phyloP scores from a whole-genome alignment of 1,140 invertebrate genomes.

The Drosophila sp. region DNA sequence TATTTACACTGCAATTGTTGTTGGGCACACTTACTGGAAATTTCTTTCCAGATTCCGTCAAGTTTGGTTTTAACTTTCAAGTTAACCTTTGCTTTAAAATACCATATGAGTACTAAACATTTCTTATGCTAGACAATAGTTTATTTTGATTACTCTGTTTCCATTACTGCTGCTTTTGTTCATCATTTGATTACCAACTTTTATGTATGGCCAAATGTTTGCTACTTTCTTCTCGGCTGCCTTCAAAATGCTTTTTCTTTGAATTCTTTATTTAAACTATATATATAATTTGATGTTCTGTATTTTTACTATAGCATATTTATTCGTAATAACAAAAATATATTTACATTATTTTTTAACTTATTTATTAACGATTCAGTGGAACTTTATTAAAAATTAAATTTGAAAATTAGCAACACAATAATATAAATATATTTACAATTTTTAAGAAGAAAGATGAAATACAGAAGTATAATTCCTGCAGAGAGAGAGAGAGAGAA shows the following conservation, averaged over 20 bases:
- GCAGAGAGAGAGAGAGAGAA: not conserved
- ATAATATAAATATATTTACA: constrained; percentile 18
- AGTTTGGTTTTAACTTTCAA: constrained; percentile 29
- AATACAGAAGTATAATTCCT: not conserved
- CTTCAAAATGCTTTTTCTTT: not conserved
- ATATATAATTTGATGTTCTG: constrained; percentile 35
- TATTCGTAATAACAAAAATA: constrained; percentile 58
- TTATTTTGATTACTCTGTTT: constrained; percentile 76
- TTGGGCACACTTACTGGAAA: constrained; percentile 9
- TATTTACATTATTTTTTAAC: constrained; percentile 67
- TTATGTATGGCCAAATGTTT: constrained; percentile 27
- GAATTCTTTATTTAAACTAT: constrained; percentile 6
- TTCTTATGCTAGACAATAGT: constrained; percentile 68
- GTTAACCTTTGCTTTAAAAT: constrained; percentile 56
- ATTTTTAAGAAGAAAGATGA: not conserved
- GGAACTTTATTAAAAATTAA: constrained; percentile 32
- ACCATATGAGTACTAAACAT: constrained; percentile 51
- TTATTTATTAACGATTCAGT: constrained; percentile 28
- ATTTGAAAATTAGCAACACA: constrained; percentile 10
- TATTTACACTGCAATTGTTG: constrained; percentile 45
- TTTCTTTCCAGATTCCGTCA: constrained; percentile 14
- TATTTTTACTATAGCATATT: constrained; percentile 29
- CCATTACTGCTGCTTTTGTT: constrained; percentile 38
- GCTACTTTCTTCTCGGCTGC: not conserved
- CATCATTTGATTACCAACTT: constrained; percentile 65